phyloP scores from a whole-genome alignment of 2,113 vertebrate genomes.

The Chunga burmeisteri region DNA sequence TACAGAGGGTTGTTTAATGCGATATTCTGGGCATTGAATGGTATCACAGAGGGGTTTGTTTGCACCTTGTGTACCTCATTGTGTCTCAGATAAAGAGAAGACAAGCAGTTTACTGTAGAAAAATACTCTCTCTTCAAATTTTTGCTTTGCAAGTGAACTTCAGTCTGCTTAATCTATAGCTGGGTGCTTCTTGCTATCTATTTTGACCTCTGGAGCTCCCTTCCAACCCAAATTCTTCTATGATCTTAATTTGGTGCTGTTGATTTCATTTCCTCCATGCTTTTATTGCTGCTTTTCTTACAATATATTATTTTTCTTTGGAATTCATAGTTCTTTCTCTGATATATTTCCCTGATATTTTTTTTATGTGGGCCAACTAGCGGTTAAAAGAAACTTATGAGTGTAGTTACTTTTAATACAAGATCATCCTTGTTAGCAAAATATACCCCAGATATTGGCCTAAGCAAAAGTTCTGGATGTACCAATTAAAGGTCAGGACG shows the following conservation, averaged over 20 bases:
- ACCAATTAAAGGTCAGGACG: not conserved
- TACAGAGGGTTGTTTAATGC: not conserved
- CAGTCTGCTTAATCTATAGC: not conserved
- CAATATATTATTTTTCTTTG: not conserved
- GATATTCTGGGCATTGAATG: not conserved
- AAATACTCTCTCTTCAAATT: not conserved
- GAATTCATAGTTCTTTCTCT: not conserved
- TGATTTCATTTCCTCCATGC: not conserved
- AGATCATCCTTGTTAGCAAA: not conserved
- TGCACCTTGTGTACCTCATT: not conserved
- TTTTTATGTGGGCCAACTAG: not conserved
- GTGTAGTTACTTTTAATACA: not conserved
- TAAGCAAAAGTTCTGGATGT: not conserved
- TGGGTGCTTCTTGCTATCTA: not conserved
- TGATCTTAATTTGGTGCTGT: not conserved
- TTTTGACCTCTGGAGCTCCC: not conserved
- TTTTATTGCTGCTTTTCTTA: not conserved
- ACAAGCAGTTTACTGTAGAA: not conserved
- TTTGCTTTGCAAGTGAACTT: not conserved
- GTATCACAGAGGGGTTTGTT: not conserved
- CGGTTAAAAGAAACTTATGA: not conserved
- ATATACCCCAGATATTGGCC: not conserved
- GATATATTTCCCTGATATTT: not conserved
- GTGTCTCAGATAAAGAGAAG: not conserved
- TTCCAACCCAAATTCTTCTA: not conserved